Evolutionary conservation across 2,113 vertebrate genomes (phyloP), one percentile per base, ranked within the genome.

Genomic region (Albula goreensis): DNA sequence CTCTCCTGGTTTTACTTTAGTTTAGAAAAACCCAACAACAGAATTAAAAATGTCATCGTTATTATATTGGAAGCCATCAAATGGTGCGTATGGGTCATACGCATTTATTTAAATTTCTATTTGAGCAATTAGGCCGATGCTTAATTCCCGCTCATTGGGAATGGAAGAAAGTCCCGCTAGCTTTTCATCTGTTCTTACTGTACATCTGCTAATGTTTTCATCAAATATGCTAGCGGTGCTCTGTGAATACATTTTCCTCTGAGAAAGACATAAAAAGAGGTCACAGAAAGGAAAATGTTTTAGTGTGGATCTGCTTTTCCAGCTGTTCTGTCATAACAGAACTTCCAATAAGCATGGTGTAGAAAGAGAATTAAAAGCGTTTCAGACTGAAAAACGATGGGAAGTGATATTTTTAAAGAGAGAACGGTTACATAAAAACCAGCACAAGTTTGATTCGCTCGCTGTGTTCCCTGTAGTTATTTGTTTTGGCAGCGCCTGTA

Each of bases 371-470:
- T 84, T 78, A 80, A 87, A 52, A 85, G 89, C 85, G 80, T 92
- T 91, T 90, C 78, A 89, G 89, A 91, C 85, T 88, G 89, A 87
- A n/a, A 89, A 89, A 85, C 89, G 88, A 78, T 86, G 78, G 78
- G 87, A 86, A 41, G 56, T 77, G 25, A 74, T 49, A 82, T 83
- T 77, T 87, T 88, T 89, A 86, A 17, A 85, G 8, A 82, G 89
- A 85, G 48, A 84, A 85, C 83, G 88, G 86, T 90, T 89, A 89
- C 89, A 86, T 86, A 78, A 92, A 91, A 87, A 5, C 83, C 82
- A 80, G 83, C 85, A 5, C 83, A 82, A 80, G 83, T 84, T 88
- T 82, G 81, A 88, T 78, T 89, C 79, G 51, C 89, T 74, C 78
- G 80, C 87, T 78, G 86, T 89, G 51, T 63, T 56, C 87, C 84